Percentiles rank a stretch among this genome's conserved stretches.
These are phyloP conservation scores for Dryoscopus gambensis DNA, from an alignment of 2,113 vertebrate species.

Conservation along the genomic window DNA sequence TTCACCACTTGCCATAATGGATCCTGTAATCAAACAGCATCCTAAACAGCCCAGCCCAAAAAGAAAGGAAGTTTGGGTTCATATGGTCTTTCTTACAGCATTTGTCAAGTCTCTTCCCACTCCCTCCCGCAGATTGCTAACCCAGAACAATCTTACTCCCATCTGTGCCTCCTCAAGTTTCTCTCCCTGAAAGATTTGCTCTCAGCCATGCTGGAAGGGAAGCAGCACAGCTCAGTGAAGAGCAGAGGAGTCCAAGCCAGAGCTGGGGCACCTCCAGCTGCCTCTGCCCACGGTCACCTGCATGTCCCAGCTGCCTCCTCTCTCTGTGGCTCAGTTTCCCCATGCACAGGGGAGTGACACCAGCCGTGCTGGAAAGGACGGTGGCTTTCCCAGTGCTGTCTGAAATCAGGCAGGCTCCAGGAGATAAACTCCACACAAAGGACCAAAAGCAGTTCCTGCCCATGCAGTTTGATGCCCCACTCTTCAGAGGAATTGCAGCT, in stretches of 20 bases:
- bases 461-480: neutral
- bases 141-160: conserved; percentile 48
- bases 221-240: neutral
- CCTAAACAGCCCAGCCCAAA: conserved; percentile 12
- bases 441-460: neutral
- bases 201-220: neutral
- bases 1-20: neutral
- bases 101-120: conserved; percentile 52
- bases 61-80: conserved; percentile 54
- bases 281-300: neutral
- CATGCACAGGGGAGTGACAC: neutral
- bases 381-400: neutral
- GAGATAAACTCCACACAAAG: neutral
- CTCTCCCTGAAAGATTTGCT: neutral
- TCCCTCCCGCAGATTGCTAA: conserved; percentile 30
- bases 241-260: neutral
- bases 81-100: conserved; percentile 47
- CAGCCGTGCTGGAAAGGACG: neutral
- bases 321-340: neutral
- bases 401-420: neutral
- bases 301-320: neutral
- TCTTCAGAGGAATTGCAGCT: neutral
- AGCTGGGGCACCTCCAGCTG: neutral
- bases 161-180: conserved; percentile 47
- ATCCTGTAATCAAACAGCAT: neutral